A percentile compares a stretch with the other conserved stretches of the same genome.
Conservation (phyloP, 1,140 invertebrate genomes). For the Arctopsyche grandis region DNA sequence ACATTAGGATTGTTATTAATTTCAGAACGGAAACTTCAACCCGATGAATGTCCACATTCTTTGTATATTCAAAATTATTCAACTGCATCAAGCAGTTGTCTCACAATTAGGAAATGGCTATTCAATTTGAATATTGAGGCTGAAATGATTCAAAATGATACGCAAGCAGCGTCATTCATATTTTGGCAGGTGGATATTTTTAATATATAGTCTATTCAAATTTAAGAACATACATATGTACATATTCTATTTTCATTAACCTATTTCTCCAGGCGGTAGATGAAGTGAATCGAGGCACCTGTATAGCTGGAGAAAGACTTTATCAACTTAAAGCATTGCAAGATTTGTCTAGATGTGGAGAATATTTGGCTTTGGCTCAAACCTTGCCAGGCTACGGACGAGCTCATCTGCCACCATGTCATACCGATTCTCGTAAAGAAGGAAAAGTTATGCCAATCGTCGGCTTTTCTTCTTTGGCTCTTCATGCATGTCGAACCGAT, state of each 20-base stretch:
- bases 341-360: slow-evolving; percentile 85
- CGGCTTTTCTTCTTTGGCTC: slow-evolving; percentile 59
- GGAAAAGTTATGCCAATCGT: slow-evolving; percentile 89
- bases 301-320: slow-evolving; percentile 87
- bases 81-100: slow-evolving; percentile 96
- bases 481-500: slow-evolving; percentile 90
- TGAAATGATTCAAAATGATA: slow-evolving; percentile 63
- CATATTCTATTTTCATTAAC: background rate
- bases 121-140: slow-evolving; percentile 70
- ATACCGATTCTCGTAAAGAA: slow-evolving; percentile 92
- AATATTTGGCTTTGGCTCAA: slow-evolving; percentile 89
- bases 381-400: slow-evolving; percentile 91
- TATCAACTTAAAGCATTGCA: slow-evolving; percentile 96
- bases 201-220: background rate
- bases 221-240: background rate
- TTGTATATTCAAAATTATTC: slow-evolving; percentile 99
- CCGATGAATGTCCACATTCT: slow-evolving; percentile 95
- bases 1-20: too few species aligned
- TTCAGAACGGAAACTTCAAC: slow-evolving; percentile 92
- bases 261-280: slow-evolving; percentile 80
- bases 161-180: slow-evolving; percentile 76
- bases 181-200: slow-evolving; percentile 74
- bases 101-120: slow-evolving; percentile 94
- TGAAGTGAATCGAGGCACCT: slow-evolving; percentile 93
- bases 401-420: slow-evolving; percentile 93